Conservation (phyloP, 2,888 invertebrate species). For the Sycophila texana region DNA sequence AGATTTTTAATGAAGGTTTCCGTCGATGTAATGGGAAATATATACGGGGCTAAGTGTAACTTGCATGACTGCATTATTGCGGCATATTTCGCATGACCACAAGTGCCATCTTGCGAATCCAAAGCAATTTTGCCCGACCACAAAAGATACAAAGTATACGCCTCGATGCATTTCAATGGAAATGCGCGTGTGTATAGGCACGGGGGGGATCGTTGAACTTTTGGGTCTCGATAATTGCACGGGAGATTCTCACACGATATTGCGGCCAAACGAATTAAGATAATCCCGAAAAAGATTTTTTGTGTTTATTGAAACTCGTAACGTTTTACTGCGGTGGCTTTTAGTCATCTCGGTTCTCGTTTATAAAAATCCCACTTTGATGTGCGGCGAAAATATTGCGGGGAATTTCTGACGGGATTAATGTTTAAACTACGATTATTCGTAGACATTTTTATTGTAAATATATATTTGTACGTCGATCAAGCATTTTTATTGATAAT, state of each 20-base stretch:
- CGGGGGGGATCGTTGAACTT: conserved; percentile 41
- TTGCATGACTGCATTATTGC: conserved; percentile 33
- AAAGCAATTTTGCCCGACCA: conserved; percentile 38
- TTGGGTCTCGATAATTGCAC: neutral
- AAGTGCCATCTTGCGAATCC: conserved; percentile 39
- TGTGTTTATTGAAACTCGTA: conserved; percentile 27
- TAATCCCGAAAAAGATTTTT: conserved; percentile 7
- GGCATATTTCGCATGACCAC: conserved; percentile 32
- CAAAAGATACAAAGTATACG: conserved; percentile 40
- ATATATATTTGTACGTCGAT: too few species aligned
- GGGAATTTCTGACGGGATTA: too few species aligned
- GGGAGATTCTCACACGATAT: neutral
- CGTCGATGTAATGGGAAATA: neutral
- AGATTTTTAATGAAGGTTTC: too few species aligned
- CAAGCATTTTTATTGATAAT: too few species aligned
- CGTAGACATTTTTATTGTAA: too few species aligned
- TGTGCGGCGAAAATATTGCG: neutral
- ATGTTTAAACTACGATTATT: too few species aligned
- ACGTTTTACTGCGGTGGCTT: neutral
- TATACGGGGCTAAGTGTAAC: neutral
- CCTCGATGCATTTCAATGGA: conserved; percentile 47
- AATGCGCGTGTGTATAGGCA: conserved; percentile 23
- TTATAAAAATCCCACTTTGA: too few species aligned
- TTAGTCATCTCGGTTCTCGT: too few species aligned
- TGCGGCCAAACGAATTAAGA: neutral